Evolutionary conservation across 1,140 invertebrate species (phyloP), one percentile per base, ranked within the genome.

Genomic region (Orchesella cincta): DNA sequence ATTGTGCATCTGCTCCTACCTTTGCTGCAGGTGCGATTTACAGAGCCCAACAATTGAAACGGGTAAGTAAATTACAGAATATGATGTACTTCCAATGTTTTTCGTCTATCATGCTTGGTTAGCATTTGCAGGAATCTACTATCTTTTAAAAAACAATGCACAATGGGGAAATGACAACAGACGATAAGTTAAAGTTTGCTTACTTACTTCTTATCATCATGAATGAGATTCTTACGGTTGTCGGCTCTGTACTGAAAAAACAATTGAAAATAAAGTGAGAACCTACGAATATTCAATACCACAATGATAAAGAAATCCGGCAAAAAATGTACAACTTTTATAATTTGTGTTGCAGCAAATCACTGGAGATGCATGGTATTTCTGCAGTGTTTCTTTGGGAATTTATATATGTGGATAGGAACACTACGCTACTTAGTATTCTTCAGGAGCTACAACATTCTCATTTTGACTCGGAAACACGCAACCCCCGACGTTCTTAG

Each of bases 391-490:
- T 33, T 92, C 98, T 81, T 86, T 99, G 1, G 98, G 5, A 98
- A 96, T 85, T 87, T 99, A 39, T 87, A 99, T 0, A 95, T 98
- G 0, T 99, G 97, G 95, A 94, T 98, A 85, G 98, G 98, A 23
- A 92, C 99, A 0, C 86, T 99, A 12, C 89, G 98, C 52, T 99
- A 99, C 84, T 88, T 99, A 8, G 95, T 95, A 14, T 99, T 99
- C 86, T 99, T 99, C 85, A 93, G 93, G 84, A 98, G 96, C 0
- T 99, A 99, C 85, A 99, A 99, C 88, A 88, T 99, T 74, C 92
- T 99, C 0, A 98, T 99, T 84, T 86, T 99, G 39, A 99, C 98
- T 0, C 83, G 99, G 76, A 97, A 98, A 85, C 93, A 92, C 84
- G 95, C 94, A 0, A 91, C 92, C 67, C 98, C 94, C 20, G 96